Evolutionary conservation across 2,113 vertebrate genomes (phyloP), one percentile per base, ranked within the genome.

Genomic region (Hippotragus niger): DNA sequence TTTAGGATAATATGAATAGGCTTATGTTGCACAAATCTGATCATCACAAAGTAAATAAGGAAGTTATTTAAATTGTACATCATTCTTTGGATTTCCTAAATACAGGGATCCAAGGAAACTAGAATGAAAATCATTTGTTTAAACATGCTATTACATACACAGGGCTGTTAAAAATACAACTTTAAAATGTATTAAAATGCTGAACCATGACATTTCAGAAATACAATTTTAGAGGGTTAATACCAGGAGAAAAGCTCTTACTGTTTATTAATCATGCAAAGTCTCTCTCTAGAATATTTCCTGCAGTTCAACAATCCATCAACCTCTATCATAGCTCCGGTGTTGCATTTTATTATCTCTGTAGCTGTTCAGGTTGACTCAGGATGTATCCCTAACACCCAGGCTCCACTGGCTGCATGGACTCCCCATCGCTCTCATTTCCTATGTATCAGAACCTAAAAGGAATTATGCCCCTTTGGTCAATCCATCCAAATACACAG

Each of bases 341-440:
- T 15, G 64, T 11, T n/a, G 12, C 3, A 2, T n/a, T 29, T 55
- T 47, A 47, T 6, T 6, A 2, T 23, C 5, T 29, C 8, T 76
- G 33, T 10, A 62, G 36, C 64, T 80, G 33, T 25, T 9, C 19
- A 43, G 17, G 8, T 86, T 25, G 7, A 33, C 10, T 60, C 14
- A 3, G n/a, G 43, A 14, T 29, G 14, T 29, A 33, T 4, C 19
- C 7, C 19, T 7, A 15, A 27, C 12, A 25, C 9, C 6, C 36
- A 67, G 21, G 3, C 12, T 25, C 6, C 83, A 47, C 33, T 3
- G 6, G 19, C 10, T 71, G 1, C 12, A 25, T 14, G 14, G 7
- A 4, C 27, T 3, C 2, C 33, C 36, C 4, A 33, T 3, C 2
- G 1, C 0, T 5, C 7, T 10, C 52, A 25, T 57, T 53, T 33